A percentile compares a stretch with the other conserved stretches of the same genome.
phyloP scores from a whole-genome alignment of 35 echinoderm and acorn worm species.

The Stichopus chloronotus region DNA sequence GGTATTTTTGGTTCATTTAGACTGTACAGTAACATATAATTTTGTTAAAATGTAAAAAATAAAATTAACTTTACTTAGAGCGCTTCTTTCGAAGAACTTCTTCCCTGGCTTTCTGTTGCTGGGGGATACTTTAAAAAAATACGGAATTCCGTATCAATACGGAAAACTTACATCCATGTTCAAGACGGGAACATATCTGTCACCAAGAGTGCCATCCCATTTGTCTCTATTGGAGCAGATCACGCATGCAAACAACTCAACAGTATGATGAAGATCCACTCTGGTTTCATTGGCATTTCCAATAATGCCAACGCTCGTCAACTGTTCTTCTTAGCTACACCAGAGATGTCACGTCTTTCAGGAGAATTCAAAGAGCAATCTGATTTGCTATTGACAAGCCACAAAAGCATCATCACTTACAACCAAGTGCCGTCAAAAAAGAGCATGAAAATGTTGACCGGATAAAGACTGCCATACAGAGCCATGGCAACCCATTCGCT shows the following conservation, averaged over 20 bases:
- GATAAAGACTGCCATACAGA: no score
- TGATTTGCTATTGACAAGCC: not conserved
- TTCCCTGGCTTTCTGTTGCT: no score
- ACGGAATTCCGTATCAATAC: no score
- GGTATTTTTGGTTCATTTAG: no score
- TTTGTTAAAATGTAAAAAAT: no score
- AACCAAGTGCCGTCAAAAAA: constrained; percentile 31
- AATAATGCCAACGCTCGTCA: constrained; percentile 41
- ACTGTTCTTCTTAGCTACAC: constrained; percentile 21
- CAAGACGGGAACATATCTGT: constrained; percentile 4
- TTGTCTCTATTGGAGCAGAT: constrained; percentile 25
- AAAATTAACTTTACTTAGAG: not conserved
- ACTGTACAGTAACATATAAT: no score
- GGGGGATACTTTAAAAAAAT: not conserved
- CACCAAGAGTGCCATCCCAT: constrained; percentile 42
- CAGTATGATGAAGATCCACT: no score
- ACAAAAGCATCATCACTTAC: not conserved
- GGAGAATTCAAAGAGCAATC: no score
- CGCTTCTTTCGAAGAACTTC: no score
- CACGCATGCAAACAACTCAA: no score
- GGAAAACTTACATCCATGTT: no score
- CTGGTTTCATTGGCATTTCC: constrained; percentile 44
- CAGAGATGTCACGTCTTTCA: constrained; percentile 26
- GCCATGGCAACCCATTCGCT: constrained; percentile 43
- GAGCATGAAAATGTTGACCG: no score